A percentile compares a stretch with the other conserved stretches of the same genome.
Evolutionary conservation across 2,797 vertebrate genomes (phyloP).

Genomic region (Loris lydekkerianus): DNA sequence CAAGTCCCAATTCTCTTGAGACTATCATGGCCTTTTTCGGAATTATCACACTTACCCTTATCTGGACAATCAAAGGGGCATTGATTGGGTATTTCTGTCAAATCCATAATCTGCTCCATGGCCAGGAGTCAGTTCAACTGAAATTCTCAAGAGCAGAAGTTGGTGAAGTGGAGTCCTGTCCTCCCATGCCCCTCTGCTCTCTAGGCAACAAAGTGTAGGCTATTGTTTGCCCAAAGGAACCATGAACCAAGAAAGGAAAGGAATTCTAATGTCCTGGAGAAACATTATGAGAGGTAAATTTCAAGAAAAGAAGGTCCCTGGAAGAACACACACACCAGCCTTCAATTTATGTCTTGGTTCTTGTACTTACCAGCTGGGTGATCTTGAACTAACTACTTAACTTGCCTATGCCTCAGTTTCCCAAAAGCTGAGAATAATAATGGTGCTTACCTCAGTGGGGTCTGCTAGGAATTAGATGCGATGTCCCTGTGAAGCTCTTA

Average conservation of each 20-base stretch:
- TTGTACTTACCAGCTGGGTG: background rate
- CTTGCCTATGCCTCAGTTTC: background rate
- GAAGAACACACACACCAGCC: background rate
- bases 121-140: background rate
- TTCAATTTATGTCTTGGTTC: background rate
- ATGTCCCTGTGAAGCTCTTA: background rate
- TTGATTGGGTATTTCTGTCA: conserved; percentile 13
- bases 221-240: background rate
- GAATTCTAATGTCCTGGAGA: background rate
- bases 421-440: background rate
- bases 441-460: background rate
- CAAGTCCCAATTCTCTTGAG: background rate
- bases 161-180: background rate
- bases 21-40: background rate
- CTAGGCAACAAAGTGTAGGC: background rate
- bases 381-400: conserved; percentile 2
- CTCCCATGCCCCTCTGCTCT: background rate
- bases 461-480: background rate
- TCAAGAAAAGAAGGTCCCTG: background rate
- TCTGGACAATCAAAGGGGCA: background rate
- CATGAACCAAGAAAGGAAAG: background rate
- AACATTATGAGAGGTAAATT: background rate
- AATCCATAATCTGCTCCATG: background rate
- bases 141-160: background rate
- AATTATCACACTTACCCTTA: background rate